Conservation (phyloP, 2,797 vertebrate genomes). For the Phalanger gymnotis region DNA sequence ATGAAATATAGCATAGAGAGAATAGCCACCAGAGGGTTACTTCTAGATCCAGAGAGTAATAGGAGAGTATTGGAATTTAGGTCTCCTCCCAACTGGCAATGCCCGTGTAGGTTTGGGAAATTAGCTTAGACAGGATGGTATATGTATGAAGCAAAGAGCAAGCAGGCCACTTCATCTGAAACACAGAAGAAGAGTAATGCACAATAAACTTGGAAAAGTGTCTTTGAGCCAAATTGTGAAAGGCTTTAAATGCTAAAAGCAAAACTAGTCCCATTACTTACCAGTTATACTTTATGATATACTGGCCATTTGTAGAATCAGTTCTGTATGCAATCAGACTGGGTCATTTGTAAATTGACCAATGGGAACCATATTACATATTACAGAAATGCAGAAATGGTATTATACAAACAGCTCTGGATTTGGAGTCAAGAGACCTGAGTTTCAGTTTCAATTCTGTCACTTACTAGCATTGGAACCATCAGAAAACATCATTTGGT, state of each 20-base stretch:
- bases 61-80: not conserved
- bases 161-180: not conserved
- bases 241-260: not conserved
- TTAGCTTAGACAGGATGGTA: not conserved
- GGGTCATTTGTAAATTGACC: not conserved
- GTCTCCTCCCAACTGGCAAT: not conserved
- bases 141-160: not conserved
- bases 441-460: constrained; percentile 14
- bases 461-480: not conserved
- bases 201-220: not conserved
- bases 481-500: not conserved
- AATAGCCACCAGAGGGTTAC: not conserved
- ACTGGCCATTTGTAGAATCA: not conserved
- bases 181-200: not conserved
- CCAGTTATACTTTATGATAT: not conserved
- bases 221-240: not conserved
- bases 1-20: not conserved
- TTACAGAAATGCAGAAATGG: not conserved
- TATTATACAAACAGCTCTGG: not conserved
- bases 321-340: not conserved
- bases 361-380: not conserved
- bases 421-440: not conserved
- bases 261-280: not conserved
- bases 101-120: not conserved
- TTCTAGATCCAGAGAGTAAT: not conserved